Conservation (phyloP, 1,140 invertebrate species). For the Cataglyphis hispanica region DNA sequence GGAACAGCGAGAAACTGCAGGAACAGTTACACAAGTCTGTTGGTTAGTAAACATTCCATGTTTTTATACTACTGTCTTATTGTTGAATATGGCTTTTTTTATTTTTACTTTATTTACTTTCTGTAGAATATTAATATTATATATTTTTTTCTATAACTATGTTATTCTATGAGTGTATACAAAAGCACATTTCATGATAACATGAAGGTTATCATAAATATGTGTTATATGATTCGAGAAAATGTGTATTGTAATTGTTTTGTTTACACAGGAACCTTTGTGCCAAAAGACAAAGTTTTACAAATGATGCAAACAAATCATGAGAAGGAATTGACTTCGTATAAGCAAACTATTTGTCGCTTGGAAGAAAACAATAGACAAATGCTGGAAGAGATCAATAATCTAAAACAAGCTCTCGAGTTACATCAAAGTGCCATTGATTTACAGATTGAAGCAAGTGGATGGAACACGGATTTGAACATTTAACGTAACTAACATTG, state of each 20-base stretch:
- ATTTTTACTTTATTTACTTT: not conserved
- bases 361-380: constrained; percentile 76
- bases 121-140: not conserved
- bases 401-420: constrained; percentile 67
- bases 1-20: constrained; percentile 71
- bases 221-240: not conserved
- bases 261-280: constrained; percentile 62
- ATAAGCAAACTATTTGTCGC: constrained; percentile 74
- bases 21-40: constrained; percentile 74
- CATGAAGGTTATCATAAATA: not conserved
- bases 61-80: not conserved
- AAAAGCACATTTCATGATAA: not conserved
- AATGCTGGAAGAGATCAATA: constrained; percentile 75
- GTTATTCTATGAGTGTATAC: not conserved
- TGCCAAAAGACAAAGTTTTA: constrained; percentile 63
- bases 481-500: not conserved
- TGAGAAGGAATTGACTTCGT: constrained; percentile 69
- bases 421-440: constrained; percentile 63
- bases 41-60: constrained; percentile 57
- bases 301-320: constrained; percentile 64
- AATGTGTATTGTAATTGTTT: not conserved
- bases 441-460: constrained; percentile 69
- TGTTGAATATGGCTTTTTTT: not conserved
- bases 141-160: too few species aligned
- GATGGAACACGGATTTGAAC: constrained; percentile 45